Base-by-base conservation (phyloP, 2,888 invertebrate species). In the Chirona hameri region DNA sequence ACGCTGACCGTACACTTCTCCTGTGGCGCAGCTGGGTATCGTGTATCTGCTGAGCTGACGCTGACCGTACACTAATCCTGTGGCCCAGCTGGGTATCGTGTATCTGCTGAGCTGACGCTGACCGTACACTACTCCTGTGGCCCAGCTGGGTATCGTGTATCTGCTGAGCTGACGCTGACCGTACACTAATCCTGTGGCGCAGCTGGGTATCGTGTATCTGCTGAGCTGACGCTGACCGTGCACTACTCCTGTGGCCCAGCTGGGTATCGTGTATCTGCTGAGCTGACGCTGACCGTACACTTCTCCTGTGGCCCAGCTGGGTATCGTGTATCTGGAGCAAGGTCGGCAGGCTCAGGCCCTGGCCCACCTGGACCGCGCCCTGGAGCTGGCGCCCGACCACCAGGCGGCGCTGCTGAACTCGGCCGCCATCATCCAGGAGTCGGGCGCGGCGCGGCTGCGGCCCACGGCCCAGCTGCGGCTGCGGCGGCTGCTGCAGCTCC, bases 321-420 rank as follows among this genome's bases (percentile, higher is more conserved):
- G 98, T 55, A 98, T 98, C 39, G 98, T 98, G 0, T 93, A 95
- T 84, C 89, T 98, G 85, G 97, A 98, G 88, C 95, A 96, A 89
- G 95, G 95, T 79, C 95, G 97, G 88, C 93, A 95, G 0, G 93
- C 94, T 0, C 95, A 96, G 89, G 98, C 98, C 0, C 90, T 96
- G 82, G 94, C 95, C 0, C 96, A 96, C 88, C 91, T 98, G 86
- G 96, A 98, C 88, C 95, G 96, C 88, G 98, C 98, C 0, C 89
- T 98, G 81, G 94, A 95, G 87, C 90, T 95, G 86, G 95, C 97
- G 88, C 97, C 98, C 0, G 96, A 97, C 85, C 98, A 98, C 87
- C 95, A 96, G 87, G 97, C 97, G 88, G 97, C 98, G 0, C 89
- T 98, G 84, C 90, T 98, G 81, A 98, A 98, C 89, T 98, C 98